Percentiles rank a stretch among this genome's conserved stretches.
phyloP scores from a whole-genome alignment of 2,113 vertebrate species.

The Callaeas wilsoni region DNA sequence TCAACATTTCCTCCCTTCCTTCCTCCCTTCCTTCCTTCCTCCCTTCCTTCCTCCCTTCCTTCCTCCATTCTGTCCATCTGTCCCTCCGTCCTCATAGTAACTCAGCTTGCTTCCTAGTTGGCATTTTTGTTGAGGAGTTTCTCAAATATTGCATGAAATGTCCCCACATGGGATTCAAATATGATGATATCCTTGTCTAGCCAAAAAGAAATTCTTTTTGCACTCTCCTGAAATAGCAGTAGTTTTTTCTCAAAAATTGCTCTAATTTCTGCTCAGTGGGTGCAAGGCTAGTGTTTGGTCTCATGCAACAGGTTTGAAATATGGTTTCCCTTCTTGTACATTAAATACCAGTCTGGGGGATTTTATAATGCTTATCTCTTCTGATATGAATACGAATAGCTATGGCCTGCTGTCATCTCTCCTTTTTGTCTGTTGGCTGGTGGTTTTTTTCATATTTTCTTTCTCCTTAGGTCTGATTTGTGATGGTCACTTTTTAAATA shows the following conservation, averaged over 20 bases:
- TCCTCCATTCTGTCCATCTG: too few relatives aligned
- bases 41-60: too few relatives aligned
- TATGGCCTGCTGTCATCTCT: background rate
- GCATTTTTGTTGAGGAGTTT: too few relatives aligned
- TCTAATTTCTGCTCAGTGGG: conserved; percentile 30
- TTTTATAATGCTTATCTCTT: background rate
- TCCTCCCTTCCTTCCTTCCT: background rate
- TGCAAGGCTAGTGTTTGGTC: conserved; percentile 49
- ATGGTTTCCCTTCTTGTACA: background rate
- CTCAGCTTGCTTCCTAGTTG: too few relatives aligned
- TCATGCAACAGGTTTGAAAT: conserved; percentile 47
- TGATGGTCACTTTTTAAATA: background rate
- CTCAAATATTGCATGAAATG: too few relatives aligned
- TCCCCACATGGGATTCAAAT: conserved; percentile 61
- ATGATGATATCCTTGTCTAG: conserved; percentile 43
- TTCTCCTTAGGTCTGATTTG: background rate
- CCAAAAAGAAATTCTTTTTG: conserved; percentile 53
- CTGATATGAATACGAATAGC: background rate
- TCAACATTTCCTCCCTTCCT: background rate
- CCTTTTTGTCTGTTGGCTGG: background rate
- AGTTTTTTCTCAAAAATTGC: conserved; percentile 55
- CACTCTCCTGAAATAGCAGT: conserved; percentile 55
- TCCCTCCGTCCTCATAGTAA: too few relatives aligned
- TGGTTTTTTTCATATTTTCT: background rate
- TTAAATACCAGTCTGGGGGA: background rate